Evolutionary conservation across 1,140 invertebrate genomes (phyloP).

Genomic region (Papilio aristodemus): DNA sequence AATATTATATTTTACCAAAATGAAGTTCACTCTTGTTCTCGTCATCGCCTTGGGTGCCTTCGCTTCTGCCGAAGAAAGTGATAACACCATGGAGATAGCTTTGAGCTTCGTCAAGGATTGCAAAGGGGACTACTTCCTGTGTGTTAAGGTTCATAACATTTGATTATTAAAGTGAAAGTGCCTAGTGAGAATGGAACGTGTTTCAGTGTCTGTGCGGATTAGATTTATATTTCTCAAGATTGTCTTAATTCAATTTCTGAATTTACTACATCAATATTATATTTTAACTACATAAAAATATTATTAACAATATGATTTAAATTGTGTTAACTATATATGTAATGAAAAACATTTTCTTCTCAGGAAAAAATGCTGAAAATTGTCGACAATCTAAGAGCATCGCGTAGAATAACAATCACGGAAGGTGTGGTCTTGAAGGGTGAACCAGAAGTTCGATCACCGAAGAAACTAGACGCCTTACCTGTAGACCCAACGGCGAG

Average conservation of each 20-base stretch:
- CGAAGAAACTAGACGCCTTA: conserved; percentile 61
- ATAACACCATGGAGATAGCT: conserved; percentile 65
- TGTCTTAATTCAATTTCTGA: background rate
- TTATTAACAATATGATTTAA: background rate
- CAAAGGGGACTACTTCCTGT: conserved; percentile 64
- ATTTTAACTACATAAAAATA: background rate
- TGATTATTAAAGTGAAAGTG: conserved; percentile 70
- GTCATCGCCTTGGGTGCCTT: conserved; percentile 54
- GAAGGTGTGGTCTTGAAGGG: conserved; percentile 67
- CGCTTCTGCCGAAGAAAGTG: conserved; percentile 57
- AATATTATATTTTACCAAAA: conserved; percentile 52
- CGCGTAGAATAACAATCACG: conserved; percentile 60
- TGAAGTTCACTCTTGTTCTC: conserved; percentile 60
- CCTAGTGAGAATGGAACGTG: conserved; percentile 53
- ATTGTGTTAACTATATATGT: background rate
- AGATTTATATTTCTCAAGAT: background rate
- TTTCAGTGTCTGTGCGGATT: conserved; percentile 39
- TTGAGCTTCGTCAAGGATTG: conserved; percentile 73
- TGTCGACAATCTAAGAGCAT: conserved; percentile 66
- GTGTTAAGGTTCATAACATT: conserved; percentile 75
- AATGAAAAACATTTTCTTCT: conserved; percentile 42
- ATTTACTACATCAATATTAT: conserved; percentile 11
- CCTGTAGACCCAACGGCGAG: conserved; percentile 65
- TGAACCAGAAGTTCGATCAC: conserved; percentile 53
- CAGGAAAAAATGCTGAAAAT: conserved; percentile 74